These are phyloP conservation scores for Stegastes partitus DNA, from an alignment of 2,113 vertebrate genomes.

Conservation along the genomic window DNA sequence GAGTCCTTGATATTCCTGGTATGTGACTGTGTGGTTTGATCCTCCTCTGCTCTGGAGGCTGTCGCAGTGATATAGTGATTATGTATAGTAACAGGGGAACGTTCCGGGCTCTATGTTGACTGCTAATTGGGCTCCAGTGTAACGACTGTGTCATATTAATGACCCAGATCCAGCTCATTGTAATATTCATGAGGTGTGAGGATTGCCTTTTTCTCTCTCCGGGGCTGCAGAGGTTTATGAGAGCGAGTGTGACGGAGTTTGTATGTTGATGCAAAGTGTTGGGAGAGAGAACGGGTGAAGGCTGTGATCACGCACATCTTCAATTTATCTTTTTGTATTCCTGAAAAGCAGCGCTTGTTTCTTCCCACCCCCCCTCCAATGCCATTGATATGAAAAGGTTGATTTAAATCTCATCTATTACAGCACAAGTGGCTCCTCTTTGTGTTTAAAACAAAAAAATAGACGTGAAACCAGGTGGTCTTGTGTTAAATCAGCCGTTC, in stretches of 20 bases:
- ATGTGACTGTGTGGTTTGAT: slow-evolving; percentile 59
- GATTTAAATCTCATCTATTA: slow-evolving; percentile 48
- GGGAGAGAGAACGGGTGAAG: slow-evolving; percentile 57
- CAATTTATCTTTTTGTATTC: slow-evolving; percentile 57
- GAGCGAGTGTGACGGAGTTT: slow-evolving; percentile 21
- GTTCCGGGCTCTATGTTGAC: slow-evolving; percentile 74
- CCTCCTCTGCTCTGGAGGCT: slow-evolving; percentile 42
- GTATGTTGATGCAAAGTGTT: slow-evolving; percentile 19
- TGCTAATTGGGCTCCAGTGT: slow-evolving; percentile 84
- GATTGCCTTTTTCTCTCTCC: slow-evolving; percentile 65
- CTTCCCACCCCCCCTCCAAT: not conserved
- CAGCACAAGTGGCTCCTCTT: slow-evolving; percentile 11
- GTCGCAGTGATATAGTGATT: slow-evolving; percentile 69
- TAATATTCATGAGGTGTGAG: slow-evolving; percentile 82
- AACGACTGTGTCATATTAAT: slow-evolving; percentile 83
- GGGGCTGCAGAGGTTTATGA: slow-evolving; percentile 49
- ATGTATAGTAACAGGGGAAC: slow-evolving; percentile 73
- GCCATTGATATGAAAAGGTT: slow-evolving; percentile 30
- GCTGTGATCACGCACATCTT: slow-evolving; percentile 45
- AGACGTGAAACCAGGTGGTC: slow-evolving; percentile 40
- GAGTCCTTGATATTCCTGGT: slow-evolving; percentile 54
- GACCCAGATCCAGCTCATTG: slow-evolving; percentile 83
- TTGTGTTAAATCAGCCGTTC: slow-evolving; percentile 30
- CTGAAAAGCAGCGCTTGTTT: slow-evolving; percentile 52
- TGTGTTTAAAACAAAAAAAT: slow-evolving; percentile 27